phyloP scores from a whole-genome alignment of 2,797 vertebrate species.

The Alcedo quadribrachys region DNA sequence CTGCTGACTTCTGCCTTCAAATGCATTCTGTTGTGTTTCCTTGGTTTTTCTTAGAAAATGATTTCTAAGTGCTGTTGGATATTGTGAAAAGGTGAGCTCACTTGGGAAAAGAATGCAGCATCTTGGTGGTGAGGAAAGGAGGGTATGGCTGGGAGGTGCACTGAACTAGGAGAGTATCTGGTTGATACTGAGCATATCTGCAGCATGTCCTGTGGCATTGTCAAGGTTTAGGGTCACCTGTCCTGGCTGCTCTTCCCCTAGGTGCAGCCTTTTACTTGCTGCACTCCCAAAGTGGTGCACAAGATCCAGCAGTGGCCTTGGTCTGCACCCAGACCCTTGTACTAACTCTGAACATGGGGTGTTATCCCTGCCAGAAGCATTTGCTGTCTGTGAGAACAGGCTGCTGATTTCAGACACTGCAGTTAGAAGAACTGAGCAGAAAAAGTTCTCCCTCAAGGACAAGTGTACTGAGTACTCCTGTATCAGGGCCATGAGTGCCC shows the following conservation, averaged over 20 bases:
- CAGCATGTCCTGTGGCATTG: neutral
- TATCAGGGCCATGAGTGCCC: neutral
- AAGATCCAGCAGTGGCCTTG: neutral
- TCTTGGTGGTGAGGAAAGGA: neutral
- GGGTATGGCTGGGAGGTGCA: neutral
- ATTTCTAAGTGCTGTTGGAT: neutral
- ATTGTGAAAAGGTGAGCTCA: neutral
- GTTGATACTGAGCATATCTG: neutral
- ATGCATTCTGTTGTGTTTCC: neutral
- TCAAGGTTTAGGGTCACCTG: neutral
- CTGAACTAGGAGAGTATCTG: neutral
- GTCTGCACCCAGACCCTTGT: neutral
- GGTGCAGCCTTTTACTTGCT: neutral
- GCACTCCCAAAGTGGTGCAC: neutral
- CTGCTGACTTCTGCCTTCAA: neutral
- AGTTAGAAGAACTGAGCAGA: neutral
- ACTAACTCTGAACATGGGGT: neutral
- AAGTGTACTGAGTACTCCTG: fast-evolving
- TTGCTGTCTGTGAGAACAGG: neutral
- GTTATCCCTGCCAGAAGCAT: neutral
- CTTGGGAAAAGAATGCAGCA: neutral
- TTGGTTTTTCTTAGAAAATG: neutral
- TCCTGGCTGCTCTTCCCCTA: neutral
- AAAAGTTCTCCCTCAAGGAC: neutral
- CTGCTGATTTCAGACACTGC: neutral